These are phyloP conservation scores for Brachyrhaphis roseni DNA, from an alignment of 2,797 vertebrate genomes.

Conservation along the genomic window DNA sequence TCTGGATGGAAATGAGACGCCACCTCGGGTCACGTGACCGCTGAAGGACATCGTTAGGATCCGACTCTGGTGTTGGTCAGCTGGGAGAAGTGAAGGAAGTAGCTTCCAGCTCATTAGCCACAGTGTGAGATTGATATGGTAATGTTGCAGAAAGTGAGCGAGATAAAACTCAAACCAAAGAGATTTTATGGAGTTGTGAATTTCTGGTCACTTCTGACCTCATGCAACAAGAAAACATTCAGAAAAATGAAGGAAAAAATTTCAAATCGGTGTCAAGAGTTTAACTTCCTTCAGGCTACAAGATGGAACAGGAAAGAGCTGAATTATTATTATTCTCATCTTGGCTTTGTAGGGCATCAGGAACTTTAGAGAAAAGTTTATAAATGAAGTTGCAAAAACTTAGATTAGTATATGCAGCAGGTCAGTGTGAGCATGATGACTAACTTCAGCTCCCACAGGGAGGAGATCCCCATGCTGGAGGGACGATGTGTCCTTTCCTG, in stretches of 20 bases:
- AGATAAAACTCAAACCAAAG: constrained; percentile 39
- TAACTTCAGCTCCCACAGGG: not conserved
- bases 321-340: constrained; percentile 11
- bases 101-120: constrained; percentile 63
- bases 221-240: constrained; percentile 7
- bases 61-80: constrained; percentile 48
- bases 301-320: constrained; percentile 15
- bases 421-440: not conserved
- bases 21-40: constrained; percentile 39
- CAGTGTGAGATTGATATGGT: constrained; percentile 47
- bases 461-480: not conserved
- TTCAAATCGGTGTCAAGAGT: constrained; percentile 24
- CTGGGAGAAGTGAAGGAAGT: constrained; percentile 33
- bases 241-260: constrained; percentile 9
- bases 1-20: constrained; percentile 58
- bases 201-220: constrained; percentile 34
- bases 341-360: constrained; percentile 17
- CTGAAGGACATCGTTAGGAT: constrained; percentile 68
- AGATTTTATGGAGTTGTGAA: constrained; percentile 7
- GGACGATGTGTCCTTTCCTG: not conserved
- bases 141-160: constrained; percentile 31
- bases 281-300: constrained; percentile 22
- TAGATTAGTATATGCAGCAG: not conserved
- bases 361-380: constrained; percentile 16
- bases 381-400: not conserved